These are phyloP conservation scores for Dynastes tityus DNA, from an alignment of 2,888 invertebrate species.

Conservation along the genomic window DNA sequence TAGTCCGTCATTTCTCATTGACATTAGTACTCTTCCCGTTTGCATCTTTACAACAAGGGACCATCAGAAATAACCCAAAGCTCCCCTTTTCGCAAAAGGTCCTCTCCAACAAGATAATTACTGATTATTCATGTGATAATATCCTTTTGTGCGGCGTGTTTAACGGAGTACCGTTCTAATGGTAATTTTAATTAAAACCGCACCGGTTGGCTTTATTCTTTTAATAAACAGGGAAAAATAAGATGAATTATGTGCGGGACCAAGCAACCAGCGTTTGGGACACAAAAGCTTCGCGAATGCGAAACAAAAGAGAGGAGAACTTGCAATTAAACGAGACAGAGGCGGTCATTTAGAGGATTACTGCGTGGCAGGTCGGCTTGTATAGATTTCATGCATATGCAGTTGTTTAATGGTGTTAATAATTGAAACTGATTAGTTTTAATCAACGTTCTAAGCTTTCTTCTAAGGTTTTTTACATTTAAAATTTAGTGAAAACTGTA, in stretches of 20 bases:
- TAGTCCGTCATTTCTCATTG: not conserved
- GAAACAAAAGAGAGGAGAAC: no score
- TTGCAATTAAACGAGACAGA: no score
- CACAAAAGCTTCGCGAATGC: no score
- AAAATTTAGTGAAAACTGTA: no score
- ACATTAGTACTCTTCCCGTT: not conserved
- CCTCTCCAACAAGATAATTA: slow-evolving; percentile 38
- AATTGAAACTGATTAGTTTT: no score
- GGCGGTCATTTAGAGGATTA: no score
- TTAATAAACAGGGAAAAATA: slow-evolving; percentile 42
- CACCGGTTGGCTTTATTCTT: slow-evolving; percentile 47
- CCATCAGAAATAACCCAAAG: not conserved
- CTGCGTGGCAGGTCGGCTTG: no score
- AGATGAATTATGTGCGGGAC: slow-evolving; percentile 23
- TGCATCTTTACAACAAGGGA: not conserved
- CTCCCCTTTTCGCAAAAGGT: slow-evolving; percentile 20
- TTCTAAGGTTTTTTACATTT: no score
- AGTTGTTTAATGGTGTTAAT: no score
- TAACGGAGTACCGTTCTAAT: slow-evolving; percentile 44
- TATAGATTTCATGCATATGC: no score
- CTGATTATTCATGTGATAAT: slow-evolving; percentile 52
- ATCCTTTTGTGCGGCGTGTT: slow-evolving; percentile 49
- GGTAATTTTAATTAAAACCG: slow-evolving; percentile 50
- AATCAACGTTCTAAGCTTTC: no score
- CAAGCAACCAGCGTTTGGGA: no score